Evolutionary conservation across 2,113 vertebrate genomes (phyloP), one percentile per base, ranked within the genome.

Genomic region (Corapipo altera): DNA sequence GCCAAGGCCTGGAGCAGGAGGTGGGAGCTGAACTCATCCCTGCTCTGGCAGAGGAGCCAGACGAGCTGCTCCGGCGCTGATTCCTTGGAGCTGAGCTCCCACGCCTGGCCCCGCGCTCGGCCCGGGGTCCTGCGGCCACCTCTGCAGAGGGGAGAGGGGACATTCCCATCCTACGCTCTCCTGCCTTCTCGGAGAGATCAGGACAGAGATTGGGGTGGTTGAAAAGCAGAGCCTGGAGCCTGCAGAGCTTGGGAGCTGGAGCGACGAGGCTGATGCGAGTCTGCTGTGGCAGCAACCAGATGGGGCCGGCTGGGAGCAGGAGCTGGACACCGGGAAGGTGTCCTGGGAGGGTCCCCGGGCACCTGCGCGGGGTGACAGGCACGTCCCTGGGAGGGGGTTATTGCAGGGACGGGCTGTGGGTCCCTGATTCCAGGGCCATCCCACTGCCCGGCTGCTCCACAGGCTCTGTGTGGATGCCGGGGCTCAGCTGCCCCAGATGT

Each of bases 301-400:
- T 17, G 18, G 15, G 19, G 52, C 9, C 8, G 54, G 52, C 35
- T 15, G 55, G 41, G 71, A 46, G 71, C 26, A 44, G 79, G 16
- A 48, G 44, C 33, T 6, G 88, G 37, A 22, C 12, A 58, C 88
- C 5, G 0, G 67, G 57, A 35, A 43, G 12, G 18, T 33, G 64
- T 30, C 77, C 5, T 2, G 5, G 0, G 7, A 58, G 55, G 32
- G 18, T 55, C 59, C 32, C 69, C 2, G 2, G 28, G 5, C 2
- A 5, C 65, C 44, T 3, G 20, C 2, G 46, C 3, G 9, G 19
- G 58, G 26, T 49, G 48, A 52, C n/a, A 65, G 21, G 57, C 57
- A 6, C 0, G 1, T 70, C 78, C 49, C 59, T 19, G 69, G 2
- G 30, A 4, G 44, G 39, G 23, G 85, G 33, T 33, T n/a, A 3